Base-by-base conservation (phyloP, 2,113 vertebrate genomes). In the Callorhinus ursinus region DNA sequence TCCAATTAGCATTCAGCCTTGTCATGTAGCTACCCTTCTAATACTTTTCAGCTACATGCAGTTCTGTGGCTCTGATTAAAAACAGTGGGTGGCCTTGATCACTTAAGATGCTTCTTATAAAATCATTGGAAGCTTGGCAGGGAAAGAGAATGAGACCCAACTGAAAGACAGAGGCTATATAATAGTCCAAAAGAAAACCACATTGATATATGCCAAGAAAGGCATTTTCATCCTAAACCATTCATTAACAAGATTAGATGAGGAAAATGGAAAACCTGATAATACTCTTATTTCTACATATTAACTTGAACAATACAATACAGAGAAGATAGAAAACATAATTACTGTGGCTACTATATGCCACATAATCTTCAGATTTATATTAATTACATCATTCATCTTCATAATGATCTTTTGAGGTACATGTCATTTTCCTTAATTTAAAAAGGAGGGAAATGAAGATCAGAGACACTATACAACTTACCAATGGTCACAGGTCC, bases 1-100 rank as follows among this genome's bases (percentile, higher is more conserved):
- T 82, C 61, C 81, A 96, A 90, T 90, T 95, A 95, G 18, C 93
- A 94, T 71, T 55, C 76, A 94, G 53, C 57, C 63, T 93, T 77
- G 42, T 71, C 63, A 42, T 24, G 57, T n/a, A 95, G 55, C 26
- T 79, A 59, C 26, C n/a, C 74, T 90, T 95, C 57, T 95, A 61
- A 91, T n/a, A 67, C 86, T 86, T 96, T 51, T 63, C 69, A 95
- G 84, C 57, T 63, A 49, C 82, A 61, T 28, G 63, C n/a, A 57
- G 65, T 49, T 83, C 81, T 93, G n/a, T 11, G 4, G n/a, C 63
- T 92, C 94, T 96, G 90, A 95, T 95, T 97, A 97, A 93, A 97
- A 98, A 65, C 81, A 85, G 90, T 97, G 36, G 69, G 90, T 93
- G 51, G 55, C 88, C 53, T 86, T 88, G 69, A 87, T 96, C 65